Evolutionary conservation across 37 sponge, comb jelly and placozoan species (phyloP).

Genomic region (Corticium candelabrum): DNA sequence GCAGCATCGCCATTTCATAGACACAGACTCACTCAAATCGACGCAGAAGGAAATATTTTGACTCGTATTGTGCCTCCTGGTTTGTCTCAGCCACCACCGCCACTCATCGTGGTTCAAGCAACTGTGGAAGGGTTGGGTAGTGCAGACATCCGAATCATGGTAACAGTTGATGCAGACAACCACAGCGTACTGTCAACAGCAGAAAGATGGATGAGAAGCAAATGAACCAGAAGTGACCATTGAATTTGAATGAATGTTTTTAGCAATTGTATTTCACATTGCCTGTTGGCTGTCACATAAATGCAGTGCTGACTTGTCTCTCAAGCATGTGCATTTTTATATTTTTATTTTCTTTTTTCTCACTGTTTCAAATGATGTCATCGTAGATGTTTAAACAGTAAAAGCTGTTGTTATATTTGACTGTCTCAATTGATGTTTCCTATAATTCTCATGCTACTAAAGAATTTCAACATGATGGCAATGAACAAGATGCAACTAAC

Average conservation of each 20-base stretch:
- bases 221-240: neutral
- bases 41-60: slow-evolving; percentile 30
- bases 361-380: no score
- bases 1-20: slow-evolving; percentile 31
- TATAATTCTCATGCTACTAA: no score
- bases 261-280: no score
- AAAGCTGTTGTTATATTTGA: no score
- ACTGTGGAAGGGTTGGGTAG: slow-evolving; percentile 32
- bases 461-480: no score
- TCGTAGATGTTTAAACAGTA: no score
- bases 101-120: slow-evolving; percentile 22
- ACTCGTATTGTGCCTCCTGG: slow-evolving; percentile 32
- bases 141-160: slow-evolving; percentile 22
- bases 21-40: slow-evolving; percentile 32
- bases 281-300: no score
- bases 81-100: neutral
- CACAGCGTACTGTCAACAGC: slow-evolving; percentile 30
- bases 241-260: no score
- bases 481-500: neutral
- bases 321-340: no score
- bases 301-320: no score
- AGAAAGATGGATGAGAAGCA: neutral
- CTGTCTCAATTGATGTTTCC: no score
- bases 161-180: slow-evolving; percentile 20
- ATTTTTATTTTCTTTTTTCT: no score